These are phyloP conservation scores for Delphinapterus leucas DNA, from an alignment of 2,113 vertebrate genomes.

Conservation along the genomic window DNA sequence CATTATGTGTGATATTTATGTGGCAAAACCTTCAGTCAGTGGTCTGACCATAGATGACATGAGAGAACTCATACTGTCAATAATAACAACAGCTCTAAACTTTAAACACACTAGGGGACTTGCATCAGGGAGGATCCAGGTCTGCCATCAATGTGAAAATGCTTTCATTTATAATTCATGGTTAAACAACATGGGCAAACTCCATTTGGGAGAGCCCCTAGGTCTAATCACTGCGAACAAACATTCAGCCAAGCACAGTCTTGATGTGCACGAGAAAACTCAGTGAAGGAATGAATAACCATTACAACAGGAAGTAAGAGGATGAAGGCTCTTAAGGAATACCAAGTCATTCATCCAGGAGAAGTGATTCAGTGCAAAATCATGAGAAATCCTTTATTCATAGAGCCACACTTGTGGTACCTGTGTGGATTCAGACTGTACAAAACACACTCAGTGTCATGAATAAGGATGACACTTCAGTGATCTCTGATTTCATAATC, in stretches of 20 bases:
- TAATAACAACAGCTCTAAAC: background rate
- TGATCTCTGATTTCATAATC: background rate
- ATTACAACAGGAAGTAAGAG: background rate
- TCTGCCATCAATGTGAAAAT: background rate
- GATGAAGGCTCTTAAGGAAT: background rate
- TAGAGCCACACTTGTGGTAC: background rate
- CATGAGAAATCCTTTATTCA: background rate
- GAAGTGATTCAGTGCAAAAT: background rate
- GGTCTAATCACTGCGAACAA: background rate
- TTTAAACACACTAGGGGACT: background rate
- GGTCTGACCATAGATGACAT: background rate
- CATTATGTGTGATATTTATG: background rate
- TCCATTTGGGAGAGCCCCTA: background rate
- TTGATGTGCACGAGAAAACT: background rate
- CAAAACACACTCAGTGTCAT: background rate
- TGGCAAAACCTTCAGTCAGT: background rate
- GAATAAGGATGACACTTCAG: background rate
- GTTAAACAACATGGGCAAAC: background rate
- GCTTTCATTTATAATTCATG: background rate
- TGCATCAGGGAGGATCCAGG: background rate
- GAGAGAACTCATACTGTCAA: background rate
- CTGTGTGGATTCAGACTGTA: background rate
- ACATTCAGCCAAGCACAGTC: background rate
- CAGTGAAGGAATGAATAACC: background rate
- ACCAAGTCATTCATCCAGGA: background rate